Base-by-base conservation (phyloP, 2,888 invertebrate genomes). In the Agrochola circellaris region DNA sequence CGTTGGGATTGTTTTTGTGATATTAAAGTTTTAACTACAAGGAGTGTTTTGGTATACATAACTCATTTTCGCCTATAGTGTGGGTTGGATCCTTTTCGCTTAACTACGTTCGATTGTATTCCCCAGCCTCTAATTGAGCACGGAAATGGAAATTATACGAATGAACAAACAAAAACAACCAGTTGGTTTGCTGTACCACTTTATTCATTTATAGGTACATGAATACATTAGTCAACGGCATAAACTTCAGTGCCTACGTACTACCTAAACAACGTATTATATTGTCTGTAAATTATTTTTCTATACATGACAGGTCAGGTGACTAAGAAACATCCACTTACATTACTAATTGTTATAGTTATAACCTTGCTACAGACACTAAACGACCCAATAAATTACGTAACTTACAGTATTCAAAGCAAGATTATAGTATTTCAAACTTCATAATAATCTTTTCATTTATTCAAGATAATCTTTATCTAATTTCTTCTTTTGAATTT, bases 171-270 rank as follows among this genome's bases (percentile, higher is more conserved):
- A 54, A 86, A 71, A 87, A 89, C 62, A 54, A 86, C 30, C 7
- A 34, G 5, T 62, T 77, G 81, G 84, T 90, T 93, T 93, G 92
- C 92, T 94, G 95, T 93, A 94, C 92, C 93, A 93, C 90, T 95
- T 95, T 95, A 95, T 95, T 95, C 90, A 95, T 94, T 95, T 93
- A 95, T 92, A 86, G 90, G 89, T 92, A 96, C 95, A 96, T 93
- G 94, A 95, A 95, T 95, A 96, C 93, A 95, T 93, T 94, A 93
- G 93, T 95, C 93, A 96, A 96, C 96, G 93, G 95, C 96, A 96
- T 96, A 96, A 96, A 96, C 94, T 96, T 94, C 94, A 94, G 95
- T 95, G 95, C 94, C 96, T 96, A 96, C 95, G 88, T 93, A 96
- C 96, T 96, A 96, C 95, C 95, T 96, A 96, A 96, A 96, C 96